Conservation (phyloP, 2,888 invertebrate genomes). For the Mythimna vitellina region DNA sequence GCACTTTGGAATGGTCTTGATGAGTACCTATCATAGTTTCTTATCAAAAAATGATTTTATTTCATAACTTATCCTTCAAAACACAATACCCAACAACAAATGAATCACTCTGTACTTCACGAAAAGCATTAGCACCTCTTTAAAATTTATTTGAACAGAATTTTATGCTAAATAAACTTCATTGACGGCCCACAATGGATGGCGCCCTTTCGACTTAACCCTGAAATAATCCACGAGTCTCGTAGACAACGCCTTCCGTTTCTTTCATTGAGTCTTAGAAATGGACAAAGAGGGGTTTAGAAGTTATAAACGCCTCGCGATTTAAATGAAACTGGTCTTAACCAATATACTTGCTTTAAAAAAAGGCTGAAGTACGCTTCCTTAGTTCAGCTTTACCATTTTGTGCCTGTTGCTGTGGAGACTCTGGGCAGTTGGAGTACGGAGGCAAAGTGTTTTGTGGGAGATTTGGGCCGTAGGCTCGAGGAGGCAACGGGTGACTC, state of each 20-base stretch:
- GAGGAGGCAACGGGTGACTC: too few species aligned
- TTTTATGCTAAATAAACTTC: constrained; percentile 86
- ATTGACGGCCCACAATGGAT: constrained; percentile 78
- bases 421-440: too few species aligned
- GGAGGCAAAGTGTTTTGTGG: too few species aligned
- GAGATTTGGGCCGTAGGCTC: too few species aligned
- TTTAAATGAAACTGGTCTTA: not conserved
- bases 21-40: too few species aligned
- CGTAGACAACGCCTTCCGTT: constrained; percentile 85
- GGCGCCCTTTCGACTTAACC: constrained; percentile 77
- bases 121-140: constrained; percentile 71
- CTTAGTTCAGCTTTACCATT: too few species aligned
- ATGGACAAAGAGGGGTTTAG: constrained; percentile 69
- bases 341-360: too few species aligned
- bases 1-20: too few species aligned
- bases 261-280: constrained; percentile 79
- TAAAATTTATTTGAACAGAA: constrained; percentile 66
- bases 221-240: constrained; percentile 78
- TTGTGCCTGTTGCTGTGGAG: too few species aligned
- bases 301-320: constrained; percentile 63
- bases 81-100: constrained; percentile 19
- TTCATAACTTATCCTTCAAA: not conserved
- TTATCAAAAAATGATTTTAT: too few species aligned
- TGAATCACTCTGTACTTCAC: constrained; percentile 31
- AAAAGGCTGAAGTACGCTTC: too few species aligned